phyloP scores from a whole-genome alignment of 2,888 invertebrate species.

The Xylocampa areola region DNA sequence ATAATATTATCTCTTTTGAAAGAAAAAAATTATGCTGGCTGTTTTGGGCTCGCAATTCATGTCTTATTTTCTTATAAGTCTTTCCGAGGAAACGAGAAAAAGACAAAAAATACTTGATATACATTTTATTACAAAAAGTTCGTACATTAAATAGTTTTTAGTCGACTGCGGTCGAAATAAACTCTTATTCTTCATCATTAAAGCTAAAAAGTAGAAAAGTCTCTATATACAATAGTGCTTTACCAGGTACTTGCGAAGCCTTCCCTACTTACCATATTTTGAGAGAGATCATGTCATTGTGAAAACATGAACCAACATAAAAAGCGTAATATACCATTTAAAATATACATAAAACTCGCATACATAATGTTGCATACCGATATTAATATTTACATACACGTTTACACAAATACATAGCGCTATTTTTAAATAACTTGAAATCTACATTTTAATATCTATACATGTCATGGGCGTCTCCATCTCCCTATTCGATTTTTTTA shows the following conservation, averaged over 20 bases:
- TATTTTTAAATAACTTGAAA: conserved; percentile 9
- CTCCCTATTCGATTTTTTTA: conserved; percentile 1
- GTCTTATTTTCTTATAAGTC: no score
- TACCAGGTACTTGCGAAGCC: conserved; percentile 74
- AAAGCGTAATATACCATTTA: neutral
- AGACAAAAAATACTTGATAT: conserved; percentile 61
- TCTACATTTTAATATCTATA: conserved; percentile 1
- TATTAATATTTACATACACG: conserved; percentile 23
- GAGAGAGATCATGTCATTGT: conserved; percentile 77
- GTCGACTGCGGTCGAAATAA: conserved; percentile 87
- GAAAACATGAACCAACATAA: conserved; percentile 55
- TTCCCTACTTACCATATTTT: conserved; percentile 49
- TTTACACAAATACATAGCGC: conserved; percentile 25
- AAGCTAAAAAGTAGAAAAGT: conserved; percentile 66
- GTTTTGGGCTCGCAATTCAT: no score
- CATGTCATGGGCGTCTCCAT: conserved; percentile 20
- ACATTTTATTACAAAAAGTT: conserved; percentile 82
- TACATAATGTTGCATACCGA: neutral
- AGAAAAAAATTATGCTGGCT: no score
- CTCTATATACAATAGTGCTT: conserved; percentile 82
- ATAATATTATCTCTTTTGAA: no score
- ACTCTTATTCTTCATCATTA: conserved; percentile 76
- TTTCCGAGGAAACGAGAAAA: conserved; percentile 34
- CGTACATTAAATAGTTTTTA: conserved; percentile 80
- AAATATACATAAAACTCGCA: conserved; percentile 29